Percentiles rank a stretch among this genome's conserved stretches.
Conservation (phyloP, 2,113 vertebrate genomes). For the Chionodraco myersi region DNA sequence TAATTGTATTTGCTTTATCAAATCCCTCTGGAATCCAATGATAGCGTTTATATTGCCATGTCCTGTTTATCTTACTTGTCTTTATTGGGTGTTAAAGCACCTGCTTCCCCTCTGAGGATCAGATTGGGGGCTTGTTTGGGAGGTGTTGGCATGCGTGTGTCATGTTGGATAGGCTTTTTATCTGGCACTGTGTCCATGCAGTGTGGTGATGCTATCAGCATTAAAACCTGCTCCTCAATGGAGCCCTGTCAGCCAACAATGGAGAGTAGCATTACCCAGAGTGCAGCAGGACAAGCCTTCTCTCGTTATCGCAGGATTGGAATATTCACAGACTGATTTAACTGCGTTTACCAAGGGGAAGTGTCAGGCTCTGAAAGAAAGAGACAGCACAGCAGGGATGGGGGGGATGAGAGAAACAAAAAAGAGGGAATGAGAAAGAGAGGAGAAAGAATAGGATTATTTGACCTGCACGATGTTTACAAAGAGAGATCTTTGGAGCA, state of each 20-base stretch:
- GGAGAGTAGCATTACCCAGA: slow-evolving; percentile 80
- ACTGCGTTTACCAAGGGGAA: slow-evolving; percentile 69
- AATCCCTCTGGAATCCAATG: slow-evolving; percentile 48
- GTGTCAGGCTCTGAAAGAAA: slow-evolving; percentile 65
- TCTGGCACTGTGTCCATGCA: slow-evolving; percentile 77
- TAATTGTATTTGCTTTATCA: slow-evolving; percentile 69
- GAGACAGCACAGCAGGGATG: slow-evolving; percentile 49
- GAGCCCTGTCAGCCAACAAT: slow-evolving; percentile 83
- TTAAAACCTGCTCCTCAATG: slow-evolving; percentile 77
- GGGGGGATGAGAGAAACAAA: neutral
- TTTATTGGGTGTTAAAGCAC: slow-evolving; percentile 71
- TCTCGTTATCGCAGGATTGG: slow-evolving; percentile 74
- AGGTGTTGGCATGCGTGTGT: slow-evolving; percentile 75
- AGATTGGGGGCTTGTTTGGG: slow-evolving; percentile 74
- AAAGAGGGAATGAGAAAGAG: neutral
- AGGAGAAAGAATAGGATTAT: slow-evolving; percentile 31
- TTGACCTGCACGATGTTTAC: slow-evolving; percentile 63
- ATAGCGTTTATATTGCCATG: slow-evolving; percentile 61
- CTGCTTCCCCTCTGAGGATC: slow-evolving; percentile 62
- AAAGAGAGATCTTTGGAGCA: slow-evolving; percentile 44
- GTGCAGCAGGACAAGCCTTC: slow-evolving; percentile 74
- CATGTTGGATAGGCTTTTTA: slow-evolving; percentile 78
- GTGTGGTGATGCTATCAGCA: slow-evolving; percentile 79
- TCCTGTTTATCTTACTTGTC: slow-evolving; percentile 76
- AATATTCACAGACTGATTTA: slow-evolving; percentile 81